Evolutionary conservation across 2,797 vertebrate genomes (phyloP).

Genomic region (Eutrigla gurnardus): DNA sequence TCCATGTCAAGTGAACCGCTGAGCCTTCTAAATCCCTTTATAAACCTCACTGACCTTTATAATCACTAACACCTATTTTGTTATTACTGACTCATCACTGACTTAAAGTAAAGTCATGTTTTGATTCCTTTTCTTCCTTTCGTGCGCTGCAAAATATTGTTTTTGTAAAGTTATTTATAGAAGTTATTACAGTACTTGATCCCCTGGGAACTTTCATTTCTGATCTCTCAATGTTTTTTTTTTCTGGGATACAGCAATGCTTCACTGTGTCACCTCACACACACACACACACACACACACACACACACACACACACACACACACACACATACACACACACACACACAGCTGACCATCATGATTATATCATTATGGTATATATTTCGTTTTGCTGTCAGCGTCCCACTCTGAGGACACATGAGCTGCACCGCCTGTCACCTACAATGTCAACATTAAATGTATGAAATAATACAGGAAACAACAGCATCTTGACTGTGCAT

Average conservation of each 20-base stretch:
- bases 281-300: not conserved
- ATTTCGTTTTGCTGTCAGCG: slow-evolving; percentile 11
- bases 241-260: not conserved
- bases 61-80: slow-evolving; percentile 22
- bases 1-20: slow-evolving; percentile 27
- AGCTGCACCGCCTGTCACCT: not conserved
- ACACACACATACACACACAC: not conserved
- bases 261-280: no score
- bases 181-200: not conserved
- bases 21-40: slow-evolving; percentile 25
- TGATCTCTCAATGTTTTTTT: not conserved
- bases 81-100: not conserved
- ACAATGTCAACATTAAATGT: not conserved
- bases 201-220: not conserved
- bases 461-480: slow-evolving; percentile 8
- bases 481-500: not conserved
- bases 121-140: not conserved
- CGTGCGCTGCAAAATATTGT: not conserved
- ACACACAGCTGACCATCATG: slow-evolving; percentile 8
- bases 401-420: slow-evolving; percentile 1
- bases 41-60: slow-evolving; percentile 27
- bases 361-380: not conserved
- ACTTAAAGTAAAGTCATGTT: not conserved
- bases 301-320: not conserved
- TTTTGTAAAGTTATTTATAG: not conserved